Evolutionary conservation across 1,140 invertebrate genomes (phyloP), one percentile per base, ranked within the genome.

Genomic region (Brachionus rotundiformis): DNA sequence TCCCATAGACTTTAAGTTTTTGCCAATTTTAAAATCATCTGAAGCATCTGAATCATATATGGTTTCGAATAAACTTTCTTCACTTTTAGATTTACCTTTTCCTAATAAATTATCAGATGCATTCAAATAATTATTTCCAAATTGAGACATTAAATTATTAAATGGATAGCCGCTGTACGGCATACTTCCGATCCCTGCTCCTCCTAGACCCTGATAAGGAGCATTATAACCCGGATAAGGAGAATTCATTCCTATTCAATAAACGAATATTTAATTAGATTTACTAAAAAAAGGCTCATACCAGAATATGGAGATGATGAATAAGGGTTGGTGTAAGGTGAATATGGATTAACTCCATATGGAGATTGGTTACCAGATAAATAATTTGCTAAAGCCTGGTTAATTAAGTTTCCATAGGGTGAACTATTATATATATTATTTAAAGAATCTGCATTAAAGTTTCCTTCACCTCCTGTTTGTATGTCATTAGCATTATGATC

Each of bases 31-130:
- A 54, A 54, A 54, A 54, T 54, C 47, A 54, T 54, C 47, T 54
- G 47, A 54, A 54, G 47, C 47, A 54, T 54, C 47, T 54, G 47
- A 54, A 54, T 54, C 47, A 54, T 54, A 54, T 54, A 54, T 54
- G 47, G 47, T 54, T 54, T 54, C 47, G 47, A 54, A 54, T 54
- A 54, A 54, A 54, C 47, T 54, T 54, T 54, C 47, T 19, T 54
- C 47, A 54, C 23, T 16, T 25, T 19, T 54, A 54, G 47, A 54
- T 54, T 54, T 54, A 54, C 47, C 47, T 54, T 54, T 19, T 54
- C 47, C 47, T 54, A 54, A 16, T 19, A 54, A 54, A 54, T 54
- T 54, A 7, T 54, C 47, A 54, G 47, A 54, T 54, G 47, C 47
- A 54, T 54, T 54, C 47, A 54, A 54, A 54, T 54, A 54, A 54